phyloP scores from a whole-genome alignment of 53 echinoderm and acorn worm species.

The Astropecten irregularis region DNA sequence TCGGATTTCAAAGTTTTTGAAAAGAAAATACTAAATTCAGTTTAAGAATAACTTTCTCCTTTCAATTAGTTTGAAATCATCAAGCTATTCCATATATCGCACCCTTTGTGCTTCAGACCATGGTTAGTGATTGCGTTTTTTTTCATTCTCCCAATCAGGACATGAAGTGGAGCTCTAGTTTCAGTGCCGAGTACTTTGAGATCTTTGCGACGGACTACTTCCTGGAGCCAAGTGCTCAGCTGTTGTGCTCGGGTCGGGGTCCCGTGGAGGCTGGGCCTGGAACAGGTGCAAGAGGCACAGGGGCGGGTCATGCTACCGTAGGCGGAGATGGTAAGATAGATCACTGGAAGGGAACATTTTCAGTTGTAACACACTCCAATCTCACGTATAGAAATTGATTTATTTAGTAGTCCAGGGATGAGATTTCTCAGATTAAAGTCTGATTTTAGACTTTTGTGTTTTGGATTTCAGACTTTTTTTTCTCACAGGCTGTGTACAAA shows the following conservation, averaged over 20 bases:
- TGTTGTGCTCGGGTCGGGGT: slow-evolving; percentile 81
- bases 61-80: too few relatives aligned
- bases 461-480: too few relatives aligned
- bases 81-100: too few relatives aligned
- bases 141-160: slow-evolving; percentile 42
- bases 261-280: slow-evolving; percentile 69
- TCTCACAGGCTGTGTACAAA: too few relatives aligned
- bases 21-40: too few relatives aligned
- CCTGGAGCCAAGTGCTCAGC: slow-evolving; percentile 74
- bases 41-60: too few relatives aligned
- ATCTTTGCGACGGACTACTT: slow-evolving; percentile 79
- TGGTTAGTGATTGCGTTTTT: neutral
- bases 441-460: too few relatives aligned
- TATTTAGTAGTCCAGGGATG: neutral
- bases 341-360: too few relatives aligned
- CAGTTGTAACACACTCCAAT: too few relatives aligned
- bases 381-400: neutral
- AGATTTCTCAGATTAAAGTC: too few relatives aligned
- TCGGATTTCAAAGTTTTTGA: too few relatives aligned
- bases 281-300: slow-evolving; percentile 61
- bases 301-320: slow-evolving; percentile 82
- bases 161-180: slow-evolving; percentile 86
- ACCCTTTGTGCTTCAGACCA: too few relatives aligned
- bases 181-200: slow-evolving; percentile 87
- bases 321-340: slow-evolving; percentile 76